A percentile compares a stretch with the other conserved stretches of the same genome.
Evolutionary conservation across 2,113 vertebrate genomes (phyloP).

Genomic region (Apeltes quadracus): DNA sequence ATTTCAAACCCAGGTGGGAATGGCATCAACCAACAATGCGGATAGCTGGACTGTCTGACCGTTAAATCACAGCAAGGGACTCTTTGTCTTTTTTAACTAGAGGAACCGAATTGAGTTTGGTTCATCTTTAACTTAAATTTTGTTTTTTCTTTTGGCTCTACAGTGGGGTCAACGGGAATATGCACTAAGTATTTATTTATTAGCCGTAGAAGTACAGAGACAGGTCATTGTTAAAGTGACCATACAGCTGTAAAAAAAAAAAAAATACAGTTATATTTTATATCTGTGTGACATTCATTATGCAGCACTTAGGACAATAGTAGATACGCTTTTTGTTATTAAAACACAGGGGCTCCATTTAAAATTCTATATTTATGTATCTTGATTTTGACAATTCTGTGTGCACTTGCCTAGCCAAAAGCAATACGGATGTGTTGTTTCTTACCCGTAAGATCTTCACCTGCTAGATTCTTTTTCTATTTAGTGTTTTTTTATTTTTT

Average conservation of each 20-base stretch:
- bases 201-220: constrained; percentile 74
- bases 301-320: constrained; percentile 71
- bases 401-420: constrained; percentile 78
- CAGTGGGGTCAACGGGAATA: constrained; percentile 77
- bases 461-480: constrained; percentile 61
- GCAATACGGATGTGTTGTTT: constrained; percentile 74
- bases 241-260: constrained; percentile 69
- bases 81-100: constrained; percentile 68
- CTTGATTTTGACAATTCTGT: constrained; percentile 81
- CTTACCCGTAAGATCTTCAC: constrained; percentile 69
- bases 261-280: constrained; percentile 70
- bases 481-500: constrained; percentile 70
- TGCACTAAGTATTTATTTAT: constrained; percentile 88
- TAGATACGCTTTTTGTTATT: constrained; percentile 74
- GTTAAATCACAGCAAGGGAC: constrained; percentile 57
- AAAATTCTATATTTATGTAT: constrained; percentile 80
- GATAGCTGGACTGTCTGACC: constrained; percentile 85
- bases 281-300: constrained; percentile 73
- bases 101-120: constrained; percentile 80
- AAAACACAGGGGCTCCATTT: constrained; percentile 79
- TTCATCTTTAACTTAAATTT: constrained; percentile 80
- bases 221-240: constrained; percentile 76
- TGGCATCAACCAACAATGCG: constrained; percentile 53
- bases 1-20: constrained; percentile 11
- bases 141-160: constrained; percentile 75